Evolutionary conservation across 2,888 invertebrate species (phyloP), one percentile per base, ranked within the genome.

Genomic region (Cantharis rustica): DNA sequence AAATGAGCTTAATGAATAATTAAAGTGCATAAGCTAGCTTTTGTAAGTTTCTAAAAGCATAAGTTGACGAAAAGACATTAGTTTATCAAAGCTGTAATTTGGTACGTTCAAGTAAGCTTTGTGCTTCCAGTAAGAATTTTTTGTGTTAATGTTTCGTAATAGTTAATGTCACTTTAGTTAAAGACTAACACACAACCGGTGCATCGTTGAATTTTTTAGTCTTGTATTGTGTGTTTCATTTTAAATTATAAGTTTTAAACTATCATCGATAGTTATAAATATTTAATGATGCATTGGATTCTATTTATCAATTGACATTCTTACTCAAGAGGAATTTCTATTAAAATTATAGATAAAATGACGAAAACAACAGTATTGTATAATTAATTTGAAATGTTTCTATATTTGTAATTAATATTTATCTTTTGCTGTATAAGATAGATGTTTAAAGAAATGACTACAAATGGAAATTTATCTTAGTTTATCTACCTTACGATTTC

Each of bases 21-120:
- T 76, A 79, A 79, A 66, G 79, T 81, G 78, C 75, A 78, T 79
- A 81, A 81, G 77, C 83, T 84, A 84, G 84, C 84, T 85, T 85
- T 85, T 85, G 81, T 85, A 85, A 84, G 83, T 84, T 84, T 85
- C 81, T 84, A 84, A 84, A 77, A 72, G 79, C 80, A 81, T 73
- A 78, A 81, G 69, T 74, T 69, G 71, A 79, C 61, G 23, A 69
- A 76, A 75, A 75, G 79, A 72, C 75, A 81, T 82, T 82, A 73
- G 66, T 72, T 64, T 73, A 73, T 61, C 68, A 61, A 69, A 69
- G 66, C 63, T 66, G 63, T 73, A 27, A 68, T 76, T 73, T 27
- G 17, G 27, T 74, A 69, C 68, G 71, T 75, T 63, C 20, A 75
- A 72, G 15, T 75, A 66, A 78, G 78, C 76, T 79, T 81, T 80